A percentile compares a stretch with the other conserved stretches of the same genome.
Evolutionary conservation across 2,797 vertebrate genomes (phyloP).

Genomic region (Gadopsis marmoratus): DNA sequence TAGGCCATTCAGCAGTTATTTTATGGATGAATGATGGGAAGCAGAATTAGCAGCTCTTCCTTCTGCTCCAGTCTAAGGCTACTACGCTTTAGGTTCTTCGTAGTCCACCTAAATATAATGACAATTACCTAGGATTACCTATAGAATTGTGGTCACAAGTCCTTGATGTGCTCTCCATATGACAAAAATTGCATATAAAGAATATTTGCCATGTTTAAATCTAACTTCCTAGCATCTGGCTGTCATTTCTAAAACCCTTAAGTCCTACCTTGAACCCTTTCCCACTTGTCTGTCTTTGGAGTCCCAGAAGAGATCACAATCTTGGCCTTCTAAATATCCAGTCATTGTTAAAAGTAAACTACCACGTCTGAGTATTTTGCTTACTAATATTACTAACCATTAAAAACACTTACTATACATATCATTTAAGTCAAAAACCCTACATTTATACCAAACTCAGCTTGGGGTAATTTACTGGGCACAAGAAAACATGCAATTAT

Average conservation of each 20-base stretch:
- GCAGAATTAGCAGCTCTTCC: not conserved
- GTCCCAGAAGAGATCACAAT: not conserved
- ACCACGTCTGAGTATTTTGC: not conserved
- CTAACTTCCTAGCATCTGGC: not conserved
- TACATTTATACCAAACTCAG: not conserved
- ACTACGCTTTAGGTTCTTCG: not conserved
- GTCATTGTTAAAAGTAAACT: not conserved
- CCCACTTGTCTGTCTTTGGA: not conserved
- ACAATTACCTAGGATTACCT: not conserved
- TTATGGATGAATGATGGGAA: not conserved
- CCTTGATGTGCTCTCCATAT: not conserved
- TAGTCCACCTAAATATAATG: not conserved
- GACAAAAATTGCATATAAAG: not conserved
- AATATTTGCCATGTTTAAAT: constrained; percentile 10
- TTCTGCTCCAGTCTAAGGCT: not conserved
- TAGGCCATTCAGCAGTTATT: not conserved
- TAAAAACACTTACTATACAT: not conserved
- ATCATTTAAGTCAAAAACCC: not conserved
- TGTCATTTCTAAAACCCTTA: not conserved
- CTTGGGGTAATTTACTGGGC: not conserved
- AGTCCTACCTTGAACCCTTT: not conserved
- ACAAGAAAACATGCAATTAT: constrained; percentile 10
- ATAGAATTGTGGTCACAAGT: not conserved
- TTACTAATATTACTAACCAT: not conserved
- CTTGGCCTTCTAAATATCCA: not conserved